A percentile compares a stretch with the other conserved stretches of the same genome.
Conservation (phyloP, 2,888 invertebrate genomes). For the Caenorhabditis sulstoni region DNA sequence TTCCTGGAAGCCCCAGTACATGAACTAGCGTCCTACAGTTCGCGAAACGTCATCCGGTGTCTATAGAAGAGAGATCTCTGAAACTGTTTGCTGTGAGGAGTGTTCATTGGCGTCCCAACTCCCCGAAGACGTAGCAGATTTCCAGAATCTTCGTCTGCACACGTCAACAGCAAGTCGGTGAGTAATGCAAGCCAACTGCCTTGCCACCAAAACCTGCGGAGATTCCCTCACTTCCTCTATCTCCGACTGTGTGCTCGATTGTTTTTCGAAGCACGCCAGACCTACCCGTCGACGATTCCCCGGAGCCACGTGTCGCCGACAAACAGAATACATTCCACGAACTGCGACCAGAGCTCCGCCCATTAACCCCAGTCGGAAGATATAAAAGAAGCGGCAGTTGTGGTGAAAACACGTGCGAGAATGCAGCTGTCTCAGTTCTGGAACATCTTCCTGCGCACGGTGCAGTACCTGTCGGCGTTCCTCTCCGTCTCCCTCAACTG, state of each 20-base stretch:
- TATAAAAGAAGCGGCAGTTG: not conserved
- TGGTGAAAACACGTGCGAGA: too few species aligned
- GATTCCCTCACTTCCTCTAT: not conserved
- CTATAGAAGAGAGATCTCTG: too few species aligned
- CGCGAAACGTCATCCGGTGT: too few species aligned
- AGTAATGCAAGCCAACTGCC: too few species aligned
- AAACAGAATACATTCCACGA: slow-evolving; percentile 14
- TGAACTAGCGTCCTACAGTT: too few species aligned
- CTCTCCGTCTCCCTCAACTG: slow-evolving; percentile 31
- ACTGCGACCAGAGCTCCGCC: slow-evolving; percentile 1
- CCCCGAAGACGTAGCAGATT: slow-evolving; percentile 1
- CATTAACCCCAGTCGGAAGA: not conserved
- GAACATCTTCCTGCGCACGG: slow-evolving; percentile 34
- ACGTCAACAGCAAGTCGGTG: not conserved
- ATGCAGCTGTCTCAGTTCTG: slow-evolving; percentile 42
- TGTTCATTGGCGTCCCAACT: not conserved
- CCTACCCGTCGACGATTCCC: slow-evolving; percentile 8
- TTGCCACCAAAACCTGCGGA: too few species aligned
- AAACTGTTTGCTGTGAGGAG: not conserved
- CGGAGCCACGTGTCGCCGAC: not conserved
- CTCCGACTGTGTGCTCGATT: slow-evolving; percentile 4
- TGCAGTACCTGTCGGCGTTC: slow-evolving; percentile 42
- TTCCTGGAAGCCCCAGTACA: too few species aligned
- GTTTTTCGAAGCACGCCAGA: not conserved
- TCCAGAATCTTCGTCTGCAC: not conserved